Conservation (phyloP, 2,797 vertebrate genomes). For the Sebastolobus altivelis region DNA sequence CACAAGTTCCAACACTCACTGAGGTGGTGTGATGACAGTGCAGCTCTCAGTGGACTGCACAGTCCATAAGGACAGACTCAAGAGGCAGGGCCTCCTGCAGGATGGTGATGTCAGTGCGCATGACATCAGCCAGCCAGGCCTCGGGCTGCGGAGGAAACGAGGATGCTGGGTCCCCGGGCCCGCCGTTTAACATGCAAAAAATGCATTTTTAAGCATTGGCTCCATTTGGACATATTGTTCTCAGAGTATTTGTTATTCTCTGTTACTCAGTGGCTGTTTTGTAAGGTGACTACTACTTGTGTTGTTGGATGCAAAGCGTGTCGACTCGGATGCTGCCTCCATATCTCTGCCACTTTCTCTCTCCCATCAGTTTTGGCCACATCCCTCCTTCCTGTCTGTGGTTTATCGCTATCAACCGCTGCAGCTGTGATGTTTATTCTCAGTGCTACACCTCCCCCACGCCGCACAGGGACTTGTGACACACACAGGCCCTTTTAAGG, state of each 20-base stretch:
- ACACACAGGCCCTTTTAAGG: constrained; percentile 59
- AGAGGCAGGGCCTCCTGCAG: constrained; percentile 53
- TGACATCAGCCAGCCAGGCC: constrained; percentile 57
- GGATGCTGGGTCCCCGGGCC: constrained; percentile 31
- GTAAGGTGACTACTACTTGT: neutral
- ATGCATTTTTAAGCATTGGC: neutral
- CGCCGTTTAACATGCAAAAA: neutral
- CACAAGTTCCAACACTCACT: constrained; percentile 64
- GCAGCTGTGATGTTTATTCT: constrained; percentile 62
- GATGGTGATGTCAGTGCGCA: constrained; percentile 66
- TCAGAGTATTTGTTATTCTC: neutral
- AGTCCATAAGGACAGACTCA: constrained; percentile 19
- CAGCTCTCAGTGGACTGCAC: constrained; percentile 23
- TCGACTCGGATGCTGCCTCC: neutral
- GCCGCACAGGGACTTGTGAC: neutral
- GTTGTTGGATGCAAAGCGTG: neutral
- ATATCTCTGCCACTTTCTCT: constrained; percentile 2
- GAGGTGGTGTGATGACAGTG: constrained; percentile 55
- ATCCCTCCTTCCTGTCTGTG: constrained; percentile 34
- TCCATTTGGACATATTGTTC: neutral
- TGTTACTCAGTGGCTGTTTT: neutral
- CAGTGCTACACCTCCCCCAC: constrained; percentile 47
- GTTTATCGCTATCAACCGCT: constrained; percentile 33
- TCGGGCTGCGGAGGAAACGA: constrained; percentile 20
- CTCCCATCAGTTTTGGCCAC: neutral